These are phyloP conservation scores for Meandrusa payeni DNA, from an alignment of 2,888 invertebrate genomes.

Conservation along the genomic window DNA sequence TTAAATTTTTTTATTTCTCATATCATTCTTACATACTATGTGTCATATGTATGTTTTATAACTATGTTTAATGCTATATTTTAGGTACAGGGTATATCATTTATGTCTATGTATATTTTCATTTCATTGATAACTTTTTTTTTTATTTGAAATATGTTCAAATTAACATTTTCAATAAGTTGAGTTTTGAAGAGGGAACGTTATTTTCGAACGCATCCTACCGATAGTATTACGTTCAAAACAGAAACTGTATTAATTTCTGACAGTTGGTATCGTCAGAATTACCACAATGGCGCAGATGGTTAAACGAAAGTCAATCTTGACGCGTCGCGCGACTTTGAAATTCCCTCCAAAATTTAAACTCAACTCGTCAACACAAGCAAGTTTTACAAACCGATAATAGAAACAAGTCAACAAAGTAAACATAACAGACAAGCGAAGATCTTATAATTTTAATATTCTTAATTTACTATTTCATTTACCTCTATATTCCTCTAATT, in stretches of 20 bases:
- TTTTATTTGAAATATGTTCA: constrained; percentile 14
- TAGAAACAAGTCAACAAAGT: constrained; percentile 34
- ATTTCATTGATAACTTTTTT: constrained; percentile 29
- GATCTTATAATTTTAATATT: constrained; percentile 37
- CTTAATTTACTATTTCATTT: constrained; percentile 43
- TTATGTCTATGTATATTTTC: constrained; percentile 41
- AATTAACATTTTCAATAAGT: constrained; percentile 4
- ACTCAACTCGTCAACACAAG: constrained; percentile 28
- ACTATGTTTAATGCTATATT: constrained; percentile 50
- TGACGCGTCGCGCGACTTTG: too few species aligned
- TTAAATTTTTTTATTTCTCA: constrained; percentile 57
- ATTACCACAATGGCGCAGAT: too few species aligned
- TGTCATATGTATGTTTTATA: constrained; percentile 55
- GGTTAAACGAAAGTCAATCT: too few species aligned
- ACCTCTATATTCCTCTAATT: constrained; percentile 39
- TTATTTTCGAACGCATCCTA: too few species aligned
- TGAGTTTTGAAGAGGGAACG: constrained; percentile 3
- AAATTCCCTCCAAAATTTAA: constrained; percentile 25
- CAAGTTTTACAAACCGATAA: constrained; percentile 36
- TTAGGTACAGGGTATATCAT: constrained; percentile 67
- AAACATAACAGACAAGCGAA: constrained; percentile 47
- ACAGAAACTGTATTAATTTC: too few species aligned
- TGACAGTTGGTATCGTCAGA: too few species aligned
- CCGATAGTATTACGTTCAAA: too few species aligned
- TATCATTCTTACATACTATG: constrained; percentile 54